Conservation (phyloP, 2,888 invertebrate species). For the Himalopsyche kuldschensis region DNA sequence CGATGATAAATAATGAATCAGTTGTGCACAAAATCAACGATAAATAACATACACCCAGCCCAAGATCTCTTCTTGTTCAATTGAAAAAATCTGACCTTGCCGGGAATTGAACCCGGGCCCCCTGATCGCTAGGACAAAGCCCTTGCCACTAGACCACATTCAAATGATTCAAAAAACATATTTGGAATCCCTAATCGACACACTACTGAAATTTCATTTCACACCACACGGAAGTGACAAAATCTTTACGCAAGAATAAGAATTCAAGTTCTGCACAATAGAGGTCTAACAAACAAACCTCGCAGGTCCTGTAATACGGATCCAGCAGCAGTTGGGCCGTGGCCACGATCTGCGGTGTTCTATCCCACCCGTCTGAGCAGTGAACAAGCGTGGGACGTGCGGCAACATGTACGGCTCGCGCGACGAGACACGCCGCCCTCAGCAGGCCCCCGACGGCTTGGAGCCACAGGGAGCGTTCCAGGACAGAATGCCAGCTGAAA, state of each 20-base stretch:
- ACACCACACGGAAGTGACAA: too few relatives aligned
- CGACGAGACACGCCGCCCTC: conserved; percentile 78
- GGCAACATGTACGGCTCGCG: conserved; percentile 77
- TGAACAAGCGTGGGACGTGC: conserved; percentile 92
- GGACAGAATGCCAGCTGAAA: conserved; percentile 80
- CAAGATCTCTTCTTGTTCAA: too few relatives aligned
- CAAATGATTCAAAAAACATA: too few relatives aligned
- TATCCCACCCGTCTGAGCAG: conserved; percentile 99
- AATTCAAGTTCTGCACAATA: background rate
- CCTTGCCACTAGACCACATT: too few relatives aligned
- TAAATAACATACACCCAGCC: too few relatives aligned
- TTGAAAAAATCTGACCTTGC: too few relatives aligned
- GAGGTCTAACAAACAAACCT: conserved; percentile 61
- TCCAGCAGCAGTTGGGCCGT: conserved; percentile 90
- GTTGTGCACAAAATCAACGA: too few relatives aligned
- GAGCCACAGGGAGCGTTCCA: conserved; percentile 92
- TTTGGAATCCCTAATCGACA: too few relatives aligned
- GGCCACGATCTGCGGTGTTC: conserved; percentile 95
- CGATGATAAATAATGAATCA: too few relatives aligned
- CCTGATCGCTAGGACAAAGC: too few relatives aligned
- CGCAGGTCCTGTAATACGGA: conserved; percentile 90
- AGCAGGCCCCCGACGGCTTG: conserved; percentile 85
- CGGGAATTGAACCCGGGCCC: too few relatives aligned
- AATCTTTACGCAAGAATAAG: background rate
- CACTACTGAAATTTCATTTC: too few relatives aligned